Evolutionary conservation across 2,888 invertebrate genomes (phyloP).

Genomic region (Tetranychus truncatus): DNA sequence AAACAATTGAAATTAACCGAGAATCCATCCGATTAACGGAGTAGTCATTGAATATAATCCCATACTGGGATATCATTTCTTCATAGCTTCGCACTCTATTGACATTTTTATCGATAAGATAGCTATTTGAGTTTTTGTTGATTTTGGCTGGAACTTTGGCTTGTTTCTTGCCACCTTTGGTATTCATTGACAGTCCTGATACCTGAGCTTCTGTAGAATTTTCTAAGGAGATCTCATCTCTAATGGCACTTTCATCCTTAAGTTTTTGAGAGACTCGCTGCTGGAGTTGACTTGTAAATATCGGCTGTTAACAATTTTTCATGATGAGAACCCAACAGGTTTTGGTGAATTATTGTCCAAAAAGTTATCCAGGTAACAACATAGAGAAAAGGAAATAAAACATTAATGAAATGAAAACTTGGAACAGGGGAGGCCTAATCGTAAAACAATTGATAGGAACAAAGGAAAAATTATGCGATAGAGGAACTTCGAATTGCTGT

Average conservation of each 20-base stretch:
- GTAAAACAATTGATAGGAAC: too few species aligned
- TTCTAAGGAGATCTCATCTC: neutral
- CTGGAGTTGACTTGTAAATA: neutral
- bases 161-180: neutral
- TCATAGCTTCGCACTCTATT: neutral
- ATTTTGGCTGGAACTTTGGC: neutral
- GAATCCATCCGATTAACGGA: neutral
- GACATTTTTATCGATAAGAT: neutral
- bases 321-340: too few species aligned
- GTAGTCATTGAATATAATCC: slow-evolving; percentile 6
- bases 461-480: neutral
- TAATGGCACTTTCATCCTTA: neutral
- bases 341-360: too few species aligned
- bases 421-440: too few species aligned
- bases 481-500: neutral
- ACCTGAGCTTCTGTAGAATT: neutral
- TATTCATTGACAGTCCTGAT: neutral
- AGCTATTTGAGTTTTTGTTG: neutral
- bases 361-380: too few species aligned
- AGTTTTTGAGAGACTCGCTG: neutral
- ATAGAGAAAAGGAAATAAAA: too few species aligned
- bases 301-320: neutral
- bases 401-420: too few species aligned
- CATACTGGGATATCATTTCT: neutral
- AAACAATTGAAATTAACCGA: neutral